Conservation (phyloP, 2,113 vertebrate species). For the Cyanoramphus novaezelandiae region DNA sequence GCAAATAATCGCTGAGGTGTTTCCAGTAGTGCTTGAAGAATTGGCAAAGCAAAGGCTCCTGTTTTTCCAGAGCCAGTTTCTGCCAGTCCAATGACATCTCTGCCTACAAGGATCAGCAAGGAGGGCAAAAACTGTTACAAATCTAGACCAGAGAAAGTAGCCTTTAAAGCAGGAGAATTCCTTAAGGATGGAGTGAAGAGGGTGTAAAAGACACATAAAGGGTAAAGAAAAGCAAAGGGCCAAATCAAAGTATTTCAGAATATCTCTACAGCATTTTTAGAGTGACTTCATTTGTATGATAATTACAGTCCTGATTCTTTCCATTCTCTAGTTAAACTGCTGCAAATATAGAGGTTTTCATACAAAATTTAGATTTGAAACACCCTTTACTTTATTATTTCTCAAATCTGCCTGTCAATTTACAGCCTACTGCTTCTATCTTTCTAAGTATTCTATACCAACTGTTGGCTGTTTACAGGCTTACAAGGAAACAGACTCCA, state of each 20-base stretch:
- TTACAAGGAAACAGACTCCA: background rate
- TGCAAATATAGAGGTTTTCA: background rate
- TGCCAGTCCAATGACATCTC: slow-evolving; percentile 92
- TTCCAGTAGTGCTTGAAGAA: slow-evolving; percentile 89
- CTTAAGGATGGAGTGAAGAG: background rate
- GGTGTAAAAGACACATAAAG: background rate
- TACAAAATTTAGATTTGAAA: background rate
- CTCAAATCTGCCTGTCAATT: background rate
- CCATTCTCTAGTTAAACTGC: background rate
- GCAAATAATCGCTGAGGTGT: slow-evolving; percentile 90
- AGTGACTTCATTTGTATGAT: background rate
- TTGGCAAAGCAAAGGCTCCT: slow-evolving; percentile 93
- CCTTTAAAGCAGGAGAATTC: background rate
- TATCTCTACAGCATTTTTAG: background rate
- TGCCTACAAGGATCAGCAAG: slow-evolving; percentile 72
- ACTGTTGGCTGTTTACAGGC: background rate
- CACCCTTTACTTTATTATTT: background rate
- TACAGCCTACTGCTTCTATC: background rate
- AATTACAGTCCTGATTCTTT: background rate
- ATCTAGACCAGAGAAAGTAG: background rate
- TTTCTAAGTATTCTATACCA: background rate
- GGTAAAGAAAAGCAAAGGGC: background rate
- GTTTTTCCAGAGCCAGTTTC: slow-evolving; percentile 99
- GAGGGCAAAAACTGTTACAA: background rate
- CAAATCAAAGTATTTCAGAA: background rate